Base-by-base conservation (phyloP, 2,888 invertebrate genomes). In the Clanis bilineata region DNA sequence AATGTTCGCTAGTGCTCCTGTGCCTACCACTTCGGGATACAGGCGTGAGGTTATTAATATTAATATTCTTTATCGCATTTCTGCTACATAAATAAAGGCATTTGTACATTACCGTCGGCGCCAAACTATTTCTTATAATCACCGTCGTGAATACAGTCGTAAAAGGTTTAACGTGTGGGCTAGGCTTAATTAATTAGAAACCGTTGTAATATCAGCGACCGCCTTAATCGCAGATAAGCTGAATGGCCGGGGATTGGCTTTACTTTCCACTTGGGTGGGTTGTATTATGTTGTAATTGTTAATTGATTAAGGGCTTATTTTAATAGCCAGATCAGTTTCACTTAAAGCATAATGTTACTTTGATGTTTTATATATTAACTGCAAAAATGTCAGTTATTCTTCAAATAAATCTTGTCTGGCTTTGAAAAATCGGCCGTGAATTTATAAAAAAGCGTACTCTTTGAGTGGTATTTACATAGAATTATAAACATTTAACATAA, bases 81-180 rank as follows among this genome's bases (percentile, higher is more conserved):
- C 6, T 32, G 9, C 32, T 32, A 32, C n/a, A 41, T 15, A 39
- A 15, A 39, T 15, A 39, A 39, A 3, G n/a, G 39, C 15, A 39
- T n/a, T 39, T 0, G 3, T 36, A 45, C 23, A 12, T 23, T 28
- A 18, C 32, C 28, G 43, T 23, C 22, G 15, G 32, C 23, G 15
- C 32, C 28, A 43, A 32, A 59, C 25, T 21, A 9, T 38, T 10
- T 12, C 12, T 55, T 12, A 59, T 45, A 59, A 56, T 56, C 55
- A 45, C 12, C 18, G 56, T 59, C 36, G 51, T 32, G 51, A 39
- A 55, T 54, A 15, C 55, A 55, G 78, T 86, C 88, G 83, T 90
- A 90, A 90, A 88, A 72, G 76, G 79, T 87, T 89, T 90, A 89
- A 88, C 86, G 85, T 81, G 80, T 80, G 82, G 88, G 89, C 79